Evolutionary conservation across 2,113 vertebrate species (phyloP).

Genomic region (Drymodes brunneopygia): DNA sequence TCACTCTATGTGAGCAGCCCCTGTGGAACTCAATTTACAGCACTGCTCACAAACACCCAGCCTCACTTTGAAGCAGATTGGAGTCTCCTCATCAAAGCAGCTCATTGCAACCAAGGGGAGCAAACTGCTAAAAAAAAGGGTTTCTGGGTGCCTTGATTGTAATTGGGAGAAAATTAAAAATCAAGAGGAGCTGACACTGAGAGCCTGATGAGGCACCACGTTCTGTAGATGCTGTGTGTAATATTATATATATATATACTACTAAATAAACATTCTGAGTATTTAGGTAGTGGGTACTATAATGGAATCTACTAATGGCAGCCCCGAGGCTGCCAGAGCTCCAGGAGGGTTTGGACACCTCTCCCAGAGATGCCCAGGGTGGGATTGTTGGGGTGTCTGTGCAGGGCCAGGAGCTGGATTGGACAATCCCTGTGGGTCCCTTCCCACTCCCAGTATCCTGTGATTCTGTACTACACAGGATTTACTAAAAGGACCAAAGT

Average conservation of each 20-base stretch:
- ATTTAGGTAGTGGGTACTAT: background rate
- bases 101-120: background rate
- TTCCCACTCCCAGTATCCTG: background rate
- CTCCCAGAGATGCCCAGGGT: background rate
- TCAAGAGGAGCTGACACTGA: background rate
- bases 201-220: background rate
- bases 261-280: background rate
- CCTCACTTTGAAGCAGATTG: background rate
- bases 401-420: background rate
- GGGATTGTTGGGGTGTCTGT: background rate
- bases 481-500: background rate
- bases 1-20: rapidly evolving
- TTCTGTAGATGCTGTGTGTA: background rate
- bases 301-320: background rate
- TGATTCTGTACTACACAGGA: background rate
- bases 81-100: background rate
- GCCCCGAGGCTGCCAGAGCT: background rate
- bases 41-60: background rate
- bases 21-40: background rate
- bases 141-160: background rate
- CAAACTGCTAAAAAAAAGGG: background rate
- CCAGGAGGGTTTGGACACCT: rapidly evolving
- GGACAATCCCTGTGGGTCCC: background rate
- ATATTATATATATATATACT: no score
- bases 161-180: background rate